These are phyloP conservation scores for Percina caprodes DNA, from an alignment of 2,113 vertebrate genomes.

Conservation along the genomic window DNA sequence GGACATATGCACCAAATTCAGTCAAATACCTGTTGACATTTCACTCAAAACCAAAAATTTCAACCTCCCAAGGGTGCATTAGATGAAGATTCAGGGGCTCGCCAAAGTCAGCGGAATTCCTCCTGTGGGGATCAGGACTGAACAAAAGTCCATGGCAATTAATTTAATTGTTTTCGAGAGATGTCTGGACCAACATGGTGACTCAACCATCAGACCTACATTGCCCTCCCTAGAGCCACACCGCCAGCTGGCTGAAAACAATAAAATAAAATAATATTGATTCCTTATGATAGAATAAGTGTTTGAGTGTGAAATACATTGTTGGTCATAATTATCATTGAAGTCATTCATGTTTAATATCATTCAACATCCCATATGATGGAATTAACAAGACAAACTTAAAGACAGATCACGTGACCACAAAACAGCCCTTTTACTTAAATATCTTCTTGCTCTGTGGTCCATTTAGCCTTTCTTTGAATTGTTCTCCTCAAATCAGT, in stretches of 20 bases:
- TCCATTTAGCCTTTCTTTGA: conserved; percentile 2
- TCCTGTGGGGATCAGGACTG: background rate
- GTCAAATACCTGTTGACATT: background rate
- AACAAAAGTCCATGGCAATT: background rate
- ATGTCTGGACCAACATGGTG: background rate
- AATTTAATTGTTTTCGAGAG: background rate
- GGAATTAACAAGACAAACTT: background rate
- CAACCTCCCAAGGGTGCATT: background rate
- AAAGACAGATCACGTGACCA: background rate
- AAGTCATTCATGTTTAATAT: background rate
- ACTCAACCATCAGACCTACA: background rate
- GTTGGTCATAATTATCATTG: background rate
- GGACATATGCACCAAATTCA: background rate
- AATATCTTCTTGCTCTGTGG: background rate
- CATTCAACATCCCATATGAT: background rate
- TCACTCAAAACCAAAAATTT: background rate
- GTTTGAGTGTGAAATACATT: background rate
- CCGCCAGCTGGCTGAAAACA: background rate
- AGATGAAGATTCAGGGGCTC: background rate
- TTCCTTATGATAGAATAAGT: background rate
- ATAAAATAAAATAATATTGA: background rate
- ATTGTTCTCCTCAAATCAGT: conserved; percentile 11
- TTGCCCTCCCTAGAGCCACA: background rate
- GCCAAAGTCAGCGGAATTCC: background rate
- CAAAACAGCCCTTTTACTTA: background rate